Base-by-base conservation (phyloP, 2,797 vertebrate species). In the Benthosema pterotum region DNA sequence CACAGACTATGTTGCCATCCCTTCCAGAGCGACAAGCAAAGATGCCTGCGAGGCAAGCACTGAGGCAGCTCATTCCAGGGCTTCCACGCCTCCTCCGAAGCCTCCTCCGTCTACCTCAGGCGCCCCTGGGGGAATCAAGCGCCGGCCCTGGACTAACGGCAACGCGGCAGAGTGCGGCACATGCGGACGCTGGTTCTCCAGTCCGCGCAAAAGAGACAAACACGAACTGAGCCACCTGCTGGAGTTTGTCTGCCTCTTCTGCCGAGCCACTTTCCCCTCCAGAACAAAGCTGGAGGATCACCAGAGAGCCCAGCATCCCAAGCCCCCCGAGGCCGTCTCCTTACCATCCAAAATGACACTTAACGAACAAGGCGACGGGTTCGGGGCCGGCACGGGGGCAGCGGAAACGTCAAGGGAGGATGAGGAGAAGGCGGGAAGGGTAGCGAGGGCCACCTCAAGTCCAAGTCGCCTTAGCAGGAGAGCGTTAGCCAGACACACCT, bases 111-210 rank as follows among this genome's bases (percentile, higher is more conserved):
- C 87, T 79, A 86, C 80, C 81, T 85, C 92, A 78, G 83, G 55
- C 48, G 74, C 84, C 68, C 79, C 86, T 17, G 64, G 68, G 18
- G 84, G 75, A 78, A 88, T 89, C 69, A 91, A 91, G 67, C 82
- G 89, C 66, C 88, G 87, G 58, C 90, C 85, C 46, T 93, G 92
- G 90, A 90, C 88, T 54, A 89, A 89, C 60, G 92, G 86, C 54
- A 91, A 91, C 2, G 90, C 91, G 28, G 93, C 94, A 32, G 90
- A 93, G 70, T 97, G 95, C 19, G 87, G 91, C 11, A 93, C 93
- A 18, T 97, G 95, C 53, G 93, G 94, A 63, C 92, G 95, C 74
- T 93, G 91, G 75, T 96, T 96, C 71, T 91, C 94, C 3, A 95
- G 93, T 47, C 75, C 91, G 64, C 87, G 92, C 69, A 96, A 95